Base-by-base conservation (phyloP, 2,888 invertebrate genomes). In the Athalia rosae region DNA sequence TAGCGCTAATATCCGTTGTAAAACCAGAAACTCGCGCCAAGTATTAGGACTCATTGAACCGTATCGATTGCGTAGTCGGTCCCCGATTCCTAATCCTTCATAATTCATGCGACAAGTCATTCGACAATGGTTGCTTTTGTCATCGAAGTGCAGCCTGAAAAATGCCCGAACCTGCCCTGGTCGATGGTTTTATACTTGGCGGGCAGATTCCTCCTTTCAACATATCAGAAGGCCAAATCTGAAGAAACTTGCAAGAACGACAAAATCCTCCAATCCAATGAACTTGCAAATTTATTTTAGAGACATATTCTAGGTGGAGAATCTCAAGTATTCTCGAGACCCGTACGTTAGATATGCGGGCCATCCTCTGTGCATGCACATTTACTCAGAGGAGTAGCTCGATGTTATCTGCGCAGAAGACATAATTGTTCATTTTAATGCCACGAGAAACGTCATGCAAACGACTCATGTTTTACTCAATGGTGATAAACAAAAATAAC, bases 211-310 rank as follows among this genome's bases (percentile, higher is more conserved):
- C 48, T 59, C n/a, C 63, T 78, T 15, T 4, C 28, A 0, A 59
- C 53, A 0, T 78, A 78, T 63, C 62, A 78, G 9, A 78, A 76
- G 13, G 50, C 76, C n/a, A 76, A 64, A 8, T 78, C 63, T 11
- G 61, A 69, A 61, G 58, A 47, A 45, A 71, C 43, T 15, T 76
- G 69, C 63, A 69, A 69, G 47, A 47, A 76, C 47, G 71, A 78
- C 56, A 41, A 50, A 6, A 48, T 9, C 15, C 74, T 78, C 13
- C 4, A 47, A 5, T 76, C 69, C 13, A 43, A 43, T 8, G 78
- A 78, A 45, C 28, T 78, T 9, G 69, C 64, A 41, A 78, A 78
- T 41, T 50, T 76, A 41, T 13, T 50, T 15, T 69, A 71, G 63
- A 48, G 58, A 15, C 69, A 71, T 59, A n/a, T 13, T 3, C 6